Conservation (phyloP, 64 coral and sea anemone species). For the Acropora tenuis region DNA sequence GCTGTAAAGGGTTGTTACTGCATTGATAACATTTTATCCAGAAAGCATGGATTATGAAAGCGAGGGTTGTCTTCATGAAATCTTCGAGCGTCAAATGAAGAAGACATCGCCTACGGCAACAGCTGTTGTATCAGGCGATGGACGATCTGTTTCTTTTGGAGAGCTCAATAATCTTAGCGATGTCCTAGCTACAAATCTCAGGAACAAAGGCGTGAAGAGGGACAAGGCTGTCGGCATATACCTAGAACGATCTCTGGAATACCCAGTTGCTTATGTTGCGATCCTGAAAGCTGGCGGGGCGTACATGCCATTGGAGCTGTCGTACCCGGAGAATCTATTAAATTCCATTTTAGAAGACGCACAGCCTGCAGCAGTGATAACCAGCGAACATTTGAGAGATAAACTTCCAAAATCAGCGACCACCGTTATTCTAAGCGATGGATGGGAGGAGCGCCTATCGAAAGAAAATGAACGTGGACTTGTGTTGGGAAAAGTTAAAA, state of each 20-base stretch:
- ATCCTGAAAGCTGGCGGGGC: constrained; percentile 85
- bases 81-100: constrained; percentile 76
- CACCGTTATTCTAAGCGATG: constrained; percentile 65
- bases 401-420: constrained; percentile 53
- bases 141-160: constrained; percentile 70
- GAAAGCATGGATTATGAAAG: constrained; percentile 80
- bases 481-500: constrained; percentile 14
- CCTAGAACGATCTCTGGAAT: constrained; percentile 81
- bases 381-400: constrained; percentile 60
- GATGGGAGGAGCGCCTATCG: constrained; percentile 67
- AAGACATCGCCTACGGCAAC: constrained; percentile 63
- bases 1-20: background rate
- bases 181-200: constrained; percentile 69
- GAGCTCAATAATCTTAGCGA: constrained; percentile 76
- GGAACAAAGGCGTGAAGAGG: constrained; percentile 72
- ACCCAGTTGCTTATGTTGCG: constrained; percentile 78
- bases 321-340: constrained; percentile 71
- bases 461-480: constrained; percentile 64
- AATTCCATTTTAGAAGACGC: constrained; percentile 85
- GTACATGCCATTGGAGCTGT: constrained; percentile 87
- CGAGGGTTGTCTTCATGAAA: constrained; percentile 82
- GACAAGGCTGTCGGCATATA: constrained; percentile 85
- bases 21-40: background rate
- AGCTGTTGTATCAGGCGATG: constrained; percentile 82
- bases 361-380: constrained; percentile 67